Evolutionary conservation across 2,888 invertebrate genomes (phyloP), one percentile per base, ranked within the genome.

Genomic region (Pimpla rufipes): DNA sequence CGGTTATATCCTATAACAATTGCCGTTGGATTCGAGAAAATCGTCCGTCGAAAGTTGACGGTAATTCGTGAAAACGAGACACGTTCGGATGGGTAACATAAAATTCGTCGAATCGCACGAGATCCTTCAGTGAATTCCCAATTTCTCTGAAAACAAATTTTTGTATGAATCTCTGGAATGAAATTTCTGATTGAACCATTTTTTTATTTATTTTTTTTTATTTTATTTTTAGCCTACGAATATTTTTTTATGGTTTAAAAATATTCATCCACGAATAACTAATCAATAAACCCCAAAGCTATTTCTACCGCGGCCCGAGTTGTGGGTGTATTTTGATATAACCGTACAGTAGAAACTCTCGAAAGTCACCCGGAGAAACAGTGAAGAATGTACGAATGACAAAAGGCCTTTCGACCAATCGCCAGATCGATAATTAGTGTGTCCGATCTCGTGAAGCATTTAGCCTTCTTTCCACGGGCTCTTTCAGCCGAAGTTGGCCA

Each of bases 401-500:
- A 50, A n/a, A 7, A 18, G 16, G n/a, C n/a, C n/a, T n/a, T 16
- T 50, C n/a, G 50, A 50, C 18, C 50, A 50, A 50, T 50, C 18
- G 18, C 13, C 47, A 47, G 47, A 6, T n/a, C 16, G 7, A 50
- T 2, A 16, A 50, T 50, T 18, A n/a, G 7, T 2, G 16, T 50
- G 13, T 6, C 6, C 16, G 16, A 50, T 50, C 50, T 50, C n/a
- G 50, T 7, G 50, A 50, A 50, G 7, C 50, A 50, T 50, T 50
- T 50, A 50, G 16, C 50, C 18, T 50, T 16, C 50, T 50, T 50
- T 50, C 1, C 50, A 23, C 8, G 40, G n/a, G 62, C 18, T 10
- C 7, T 40, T 18, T 16, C 40, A 18, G 37, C 37, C 7, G 29
- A 66, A 66, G 66, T 66, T 66, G 21, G 45, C 47, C 66, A 45